Evolutionary conservation across 2,888 invertebrate species (phyloP), one percentile per base, ranked within the genome.

Genomic region (Drosophila atroscutellata): DNA sequence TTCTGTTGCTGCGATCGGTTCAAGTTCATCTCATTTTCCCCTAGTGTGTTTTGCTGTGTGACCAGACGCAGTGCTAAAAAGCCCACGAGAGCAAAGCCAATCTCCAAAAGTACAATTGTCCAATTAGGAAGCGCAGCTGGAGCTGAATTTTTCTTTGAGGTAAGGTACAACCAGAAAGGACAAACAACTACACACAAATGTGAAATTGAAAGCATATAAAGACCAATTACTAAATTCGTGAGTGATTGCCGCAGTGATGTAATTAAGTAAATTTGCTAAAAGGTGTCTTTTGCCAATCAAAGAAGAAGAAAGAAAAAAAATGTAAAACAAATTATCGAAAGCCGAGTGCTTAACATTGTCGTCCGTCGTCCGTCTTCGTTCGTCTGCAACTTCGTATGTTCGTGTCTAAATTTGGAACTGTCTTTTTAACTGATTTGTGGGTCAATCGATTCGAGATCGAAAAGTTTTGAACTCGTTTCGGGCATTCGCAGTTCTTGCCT

Each of bases 381-480:
- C n/a, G 34, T 34, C 15, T 34, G 20, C 11, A 57, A 37, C 64
- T 58, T 85, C 74, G 84, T 70, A 24, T 63, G 28, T 61, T 69
- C 72, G 73, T 73, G 69, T 64, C 90, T 86, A 86, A 80, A 90
- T 61, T 83, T 86, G 77, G 89, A 76, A 54, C 69, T 77, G 79
- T 78, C 80, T 65, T 66, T 62, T 74, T 63, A 65, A 72, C 78
- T 77, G 72, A 75, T 81, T 84, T 90, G 76, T 86, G 86, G 90
- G 86, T 86, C 86, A 86, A 75, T 86, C 56, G 81, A 83, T 86
- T 83, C 90, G 86, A 90, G 74, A 82, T 81, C 86, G 87, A 86
- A 87, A 87, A 87, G 90, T 89, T 84, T 86, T 90, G 90, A 90
- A 90, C 86, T 89, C 90, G 89, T 90, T 87, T 70, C 86, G 73